These are phyloP conservation scores for Neogobius melanostomus DNA, from an alignment of 2,113 vertebrate species.

Conservation along the genomic window DNA sequence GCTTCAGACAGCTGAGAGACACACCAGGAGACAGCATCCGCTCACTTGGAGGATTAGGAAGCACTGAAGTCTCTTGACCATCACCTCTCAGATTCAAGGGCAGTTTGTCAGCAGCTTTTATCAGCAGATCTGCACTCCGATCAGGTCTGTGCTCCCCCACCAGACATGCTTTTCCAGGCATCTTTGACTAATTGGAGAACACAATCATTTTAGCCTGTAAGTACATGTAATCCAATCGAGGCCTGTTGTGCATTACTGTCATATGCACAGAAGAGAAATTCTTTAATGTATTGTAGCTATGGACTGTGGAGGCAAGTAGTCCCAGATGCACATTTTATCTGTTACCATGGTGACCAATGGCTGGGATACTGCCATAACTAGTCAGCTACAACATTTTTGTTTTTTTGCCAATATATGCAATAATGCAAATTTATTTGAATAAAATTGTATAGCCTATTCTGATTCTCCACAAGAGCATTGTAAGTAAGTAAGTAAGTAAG, in stretches of 20 bases:
- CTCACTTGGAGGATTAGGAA: conserved; percentile 42
- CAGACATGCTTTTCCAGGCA: conserved; percentile 60
- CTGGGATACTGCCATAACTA: background rate
- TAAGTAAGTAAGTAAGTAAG: too few species aligned
- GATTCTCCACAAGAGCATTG: too few species aligned
- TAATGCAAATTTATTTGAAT: background rate
- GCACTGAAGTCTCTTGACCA: conserved; percentile 22
- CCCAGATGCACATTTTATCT: background rate
- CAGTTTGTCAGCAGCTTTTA: conserved; percentile 87
- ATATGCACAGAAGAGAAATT: background rate
- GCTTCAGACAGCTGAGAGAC: conserved; percentile 22
- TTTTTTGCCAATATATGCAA: background rate
- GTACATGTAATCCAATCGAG: conserved; percentile 7
- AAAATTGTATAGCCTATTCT: too few species aligned
- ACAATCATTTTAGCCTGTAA: background rate
- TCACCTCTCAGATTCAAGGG: conserved; percentile 86
- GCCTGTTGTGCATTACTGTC: background rate
- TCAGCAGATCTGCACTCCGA: conserved; percentile 85
- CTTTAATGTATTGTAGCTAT: background rate
- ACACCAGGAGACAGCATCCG: conserved; percentile 28
- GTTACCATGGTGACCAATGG: background rate
- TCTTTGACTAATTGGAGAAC: conserved; percentile 6
- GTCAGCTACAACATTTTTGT: background rate
- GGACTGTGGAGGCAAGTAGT: background rate
- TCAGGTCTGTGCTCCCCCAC: conserved; percentile 86